phyloP scores from a whole-genome alignment of 1,140 invertebrate species.

The Delia radicum region DNA sequence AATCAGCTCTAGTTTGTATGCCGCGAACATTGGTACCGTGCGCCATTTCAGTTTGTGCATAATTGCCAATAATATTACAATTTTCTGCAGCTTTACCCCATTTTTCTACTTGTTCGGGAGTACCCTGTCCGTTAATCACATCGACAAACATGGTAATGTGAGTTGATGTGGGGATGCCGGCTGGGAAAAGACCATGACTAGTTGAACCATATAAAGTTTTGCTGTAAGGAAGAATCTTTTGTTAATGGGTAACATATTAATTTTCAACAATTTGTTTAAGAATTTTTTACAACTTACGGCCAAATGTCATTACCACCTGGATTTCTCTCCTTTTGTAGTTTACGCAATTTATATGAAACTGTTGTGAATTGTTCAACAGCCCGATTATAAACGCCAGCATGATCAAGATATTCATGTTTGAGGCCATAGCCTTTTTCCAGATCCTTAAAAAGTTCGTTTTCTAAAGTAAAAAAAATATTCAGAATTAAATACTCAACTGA shows the following conservation, averaged over 20 bases:
- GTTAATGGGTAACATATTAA: no score
- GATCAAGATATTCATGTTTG: conserved; percentile 68
- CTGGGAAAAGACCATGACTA: conserved; percentile 59
- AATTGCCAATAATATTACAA: conserved; percentile 84
- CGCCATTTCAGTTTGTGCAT: conserved; percentile 93
- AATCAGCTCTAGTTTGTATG: conserved; percentile 88
- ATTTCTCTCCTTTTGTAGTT: conserved; percentile 67
- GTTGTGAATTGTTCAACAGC: conserved; percentile 72
- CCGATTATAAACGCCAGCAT: conserved; percentile 82
- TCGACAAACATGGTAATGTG: conserved; percentile 93
- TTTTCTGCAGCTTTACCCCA: conserved; percentile 75
- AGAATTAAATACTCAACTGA: conserved; percentile 38
- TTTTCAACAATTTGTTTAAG: no score
- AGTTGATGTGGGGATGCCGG: conserved; percentile 77
- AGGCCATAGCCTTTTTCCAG: conserved; percentile 39
- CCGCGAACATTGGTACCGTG: conserved; percentile 92
- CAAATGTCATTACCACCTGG: conserved; percentile 69
- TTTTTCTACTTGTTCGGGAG: conserved; percentile 78
- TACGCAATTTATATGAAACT: conserved; percentile 70
- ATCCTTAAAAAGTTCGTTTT: conserved; percentile 38
- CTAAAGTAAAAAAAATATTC: conserved; percentile 67
- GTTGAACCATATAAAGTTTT: background rate
- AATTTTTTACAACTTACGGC: conserved; percentile 57
- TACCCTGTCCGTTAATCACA: conserved; percentile 80
- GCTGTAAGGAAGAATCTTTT: no score